phyloP scores from a whole-genome alignment of 2,797 vertebrate species.

The Propithecus perrieri region DNA sequence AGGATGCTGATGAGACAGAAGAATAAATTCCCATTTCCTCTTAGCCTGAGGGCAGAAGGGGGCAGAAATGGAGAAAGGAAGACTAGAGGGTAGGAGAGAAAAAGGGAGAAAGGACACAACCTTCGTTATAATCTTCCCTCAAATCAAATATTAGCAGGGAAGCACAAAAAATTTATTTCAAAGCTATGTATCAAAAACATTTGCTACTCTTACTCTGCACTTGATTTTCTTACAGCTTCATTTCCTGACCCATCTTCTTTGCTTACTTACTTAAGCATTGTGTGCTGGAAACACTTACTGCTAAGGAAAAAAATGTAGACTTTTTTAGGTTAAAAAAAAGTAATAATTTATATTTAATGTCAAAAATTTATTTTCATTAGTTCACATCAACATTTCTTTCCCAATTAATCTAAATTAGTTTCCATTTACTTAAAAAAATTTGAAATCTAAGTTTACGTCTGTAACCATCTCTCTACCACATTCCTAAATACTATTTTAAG shows the following conservation, averaged over 20 bases:
- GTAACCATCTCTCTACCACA: background rate
- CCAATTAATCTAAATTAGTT: background rate
- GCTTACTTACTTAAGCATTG: slow-evolving; percentile 14
- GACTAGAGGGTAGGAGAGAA: background rate
- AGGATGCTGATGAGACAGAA: background rate
- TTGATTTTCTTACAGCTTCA: background rate
- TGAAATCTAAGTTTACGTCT: background rate
- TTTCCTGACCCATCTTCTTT: background rate
- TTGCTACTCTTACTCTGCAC: background rate
- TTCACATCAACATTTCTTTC: slow-evolving; percentile 16
- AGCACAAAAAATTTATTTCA: background rate
- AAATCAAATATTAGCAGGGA: background rate
- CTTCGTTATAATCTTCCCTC: background rate
- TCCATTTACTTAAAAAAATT: background rate
- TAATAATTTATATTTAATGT: background rate
- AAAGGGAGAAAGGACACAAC: background rate
- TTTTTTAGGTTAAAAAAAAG: background rate
- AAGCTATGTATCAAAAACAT: background rate
- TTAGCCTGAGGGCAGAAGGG: background rate
- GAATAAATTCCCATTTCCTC: background rate
- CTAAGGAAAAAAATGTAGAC: background rate
- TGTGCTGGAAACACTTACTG: background rate
- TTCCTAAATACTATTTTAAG: background rate
- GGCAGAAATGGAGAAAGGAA: background rate
- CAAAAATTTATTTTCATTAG: slow-evolving; percentile 29